Evolutionary conservation across 2,888 invertebrate species (phyloP), one percentile per base, ranked within the genome.

Genomic region (Rhingia campestris): DNA sequence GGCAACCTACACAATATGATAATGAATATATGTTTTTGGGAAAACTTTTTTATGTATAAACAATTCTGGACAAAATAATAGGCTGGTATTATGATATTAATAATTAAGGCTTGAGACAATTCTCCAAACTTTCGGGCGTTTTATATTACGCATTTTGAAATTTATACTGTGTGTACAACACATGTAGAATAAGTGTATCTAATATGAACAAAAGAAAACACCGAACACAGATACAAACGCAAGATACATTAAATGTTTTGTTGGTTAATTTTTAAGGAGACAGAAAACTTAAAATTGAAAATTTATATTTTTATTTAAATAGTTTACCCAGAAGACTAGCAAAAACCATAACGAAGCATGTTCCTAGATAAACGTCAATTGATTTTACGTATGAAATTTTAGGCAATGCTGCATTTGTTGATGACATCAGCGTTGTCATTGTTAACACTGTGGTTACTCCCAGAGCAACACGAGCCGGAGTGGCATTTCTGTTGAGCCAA

Each of bases 331-430:
- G 93, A 91, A 99, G 94, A 92, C 98, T 98, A 89, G 98, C 98
- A 94, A 98, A 98, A 91, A 98, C 98, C 98, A 98, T 98, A 92
- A 98, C 97, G 96, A 98, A 98, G 93, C 98, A 98, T 90, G 98
- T 98, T 90, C 98, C 98, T 93, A 98, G 93, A 93, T 98, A 98
- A 89, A 98, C 98, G 93, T 98, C 98, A 92, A 98, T 98, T 89
- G 97, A 97, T 92, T 98, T 98, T 92, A 98, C 97, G 93, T 98
- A 98, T 87, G 98, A 98, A 91, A 98, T 98, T 94, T 99, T 98
- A 88, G 99, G 99, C 92, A 99, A 94, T 89, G 97, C 97, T 88
- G 97, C 97, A 92, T 98, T 98, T 88, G 97, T 98, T 89, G 97
- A 97, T 89, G 97, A 97, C 97, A 98, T 98, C 89, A 98, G 95